A percentile compares a stretch with the other conserved stretches of the same genome.
Conservation (phyloP, 2,888 invertebrate genomes). For the Leptarthrus brevirostris region DNA sequence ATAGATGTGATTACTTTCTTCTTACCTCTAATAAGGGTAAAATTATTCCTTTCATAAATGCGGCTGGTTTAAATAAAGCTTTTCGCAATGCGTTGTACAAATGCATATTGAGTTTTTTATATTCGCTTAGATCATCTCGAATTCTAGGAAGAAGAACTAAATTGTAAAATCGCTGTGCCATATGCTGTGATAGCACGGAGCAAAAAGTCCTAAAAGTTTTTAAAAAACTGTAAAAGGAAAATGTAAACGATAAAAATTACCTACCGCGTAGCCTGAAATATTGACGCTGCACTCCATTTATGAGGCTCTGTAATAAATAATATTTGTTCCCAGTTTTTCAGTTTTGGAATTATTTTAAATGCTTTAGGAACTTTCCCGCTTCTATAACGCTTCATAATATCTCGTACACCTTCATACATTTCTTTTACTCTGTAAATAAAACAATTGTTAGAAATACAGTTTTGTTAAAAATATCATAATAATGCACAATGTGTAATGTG, state of each 20-base stretch:
- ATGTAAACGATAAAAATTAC: neutral
- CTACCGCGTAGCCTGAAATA: slow-evolving; percentile 79
- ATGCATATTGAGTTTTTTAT: slow-evolving; percentile 95
- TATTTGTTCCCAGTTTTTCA: slow-evolving; percentile 95
- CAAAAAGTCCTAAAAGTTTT: slow-evolving; percentile 84
- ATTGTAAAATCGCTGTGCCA: slow-evolving; percentile 96
- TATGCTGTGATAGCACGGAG: slow-evolving; percentile 95
- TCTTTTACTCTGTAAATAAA: slow-evolving; percentile 71
- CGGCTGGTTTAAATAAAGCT: slow-evolving; percentile 95
- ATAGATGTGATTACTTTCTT: neutral
- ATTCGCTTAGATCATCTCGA: slow-evolving; percentile 95
- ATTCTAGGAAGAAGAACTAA: slow-evolving; percentile 91
- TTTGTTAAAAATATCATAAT: no score
- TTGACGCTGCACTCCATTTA: slow-evolving; percentile 97
- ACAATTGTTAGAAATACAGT: no score
- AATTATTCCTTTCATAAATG: slow-evolving; percentile 94
- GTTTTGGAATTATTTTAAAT: slow-evolving; percentile 94
- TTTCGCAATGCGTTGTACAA: slow-evolving; percentile 93
- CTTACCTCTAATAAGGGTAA: slow-evolving; percentile 76
- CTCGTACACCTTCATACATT: slow-evolving; percentile 91
- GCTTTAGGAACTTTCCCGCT: slow-evolving; percentile 98
- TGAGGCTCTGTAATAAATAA: slow-evolving; percentile 88
- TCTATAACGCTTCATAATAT: slow-evolving; percentile 88
- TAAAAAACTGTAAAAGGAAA: neutral
- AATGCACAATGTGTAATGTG: no score